Base-by-base conservation (phyloP, 1,140 invertebrate genomes). In the Drosophila saltans region DNA sequence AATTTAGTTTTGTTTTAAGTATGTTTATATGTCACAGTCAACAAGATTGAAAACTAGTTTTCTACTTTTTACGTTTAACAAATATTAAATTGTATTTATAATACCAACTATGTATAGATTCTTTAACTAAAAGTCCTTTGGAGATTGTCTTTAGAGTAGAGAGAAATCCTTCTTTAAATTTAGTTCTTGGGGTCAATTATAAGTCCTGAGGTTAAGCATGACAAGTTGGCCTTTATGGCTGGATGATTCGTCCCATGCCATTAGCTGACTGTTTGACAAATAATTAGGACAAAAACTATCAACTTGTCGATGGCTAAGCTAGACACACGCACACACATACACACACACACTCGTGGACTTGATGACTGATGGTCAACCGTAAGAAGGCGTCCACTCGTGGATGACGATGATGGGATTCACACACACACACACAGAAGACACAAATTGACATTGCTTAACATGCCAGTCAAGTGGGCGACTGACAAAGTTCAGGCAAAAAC, bases 371-470 rank as follows among this genome's bases (percentile, higher is more conserved):
- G 76, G 45, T 52, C 45, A 9, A 52, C 45, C 21, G 9, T 52
- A 52, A 24, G 21, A 52, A 52, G 45, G 57, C 59, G 64, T 63
- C 80, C 78, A 83, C 75, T 72, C 80, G 75, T 74, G 78, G 69
- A 78, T 86, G 71, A 72, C 60, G 59, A 72, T 72, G 67, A 72
- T 64, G 67, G 26, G 16, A 26, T 10, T 24, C n/a, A 16, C 24
- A 24, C 45, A 26, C 30, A 65, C 6, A 52, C 28, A 64, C 16
- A 55, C 11, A 43, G 33, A 62, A 63, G 68, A 80, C 83, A 78
- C 83, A 75, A 89, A 89, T 89, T 90, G 84, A 81, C 84, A 89
- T 69, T 81, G 78, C 75, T 81, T 72, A 75, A 89, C 85, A 79
- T 80, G 80, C 70, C 78, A 88, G 84, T 84, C 84, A 81, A 88